Base-by-base conservation (phyloP, 2,113 vertebrate genomes). In the Heteronetta atricapilla region DNA sequence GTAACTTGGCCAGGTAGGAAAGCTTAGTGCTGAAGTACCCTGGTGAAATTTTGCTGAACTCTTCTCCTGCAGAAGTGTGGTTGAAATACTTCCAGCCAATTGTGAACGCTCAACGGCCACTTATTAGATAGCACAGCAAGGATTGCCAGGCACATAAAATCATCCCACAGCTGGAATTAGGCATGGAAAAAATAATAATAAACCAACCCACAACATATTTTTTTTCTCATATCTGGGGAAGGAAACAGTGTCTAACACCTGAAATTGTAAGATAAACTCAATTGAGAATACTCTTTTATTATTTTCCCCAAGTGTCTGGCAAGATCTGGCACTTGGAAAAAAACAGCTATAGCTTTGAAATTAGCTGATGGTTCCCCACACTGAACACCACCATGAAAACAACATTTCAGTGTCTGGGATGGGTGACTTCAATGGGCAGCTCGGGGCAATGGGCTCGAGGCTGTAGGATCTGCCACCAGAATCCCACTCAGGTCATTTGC, bases 61-160 rank as follows among this genome's bases (percentile, higher is more conserved):
- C 25, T 66, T 83, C 75, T 59, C 50, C 58, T 68, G 36, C 6
- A 83, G 50, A n/a, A 82, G 8, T 50, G 10, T 80, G 67, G 72
- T 6, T 42, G 92, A 95, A 97, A 95, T 92, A 44, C 10, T 50
- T 88, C 58, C 88, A 94, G 76, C 86, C 60, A 40, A 44, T 68
- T 74, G 76, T 38, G 63, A 83, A 44, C 20, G 20, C 67, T 80
- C 56, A 34, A 44, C 62, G 69, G 69, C 69, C 83, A 34, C 64
- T 62, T 80, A 48, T 42, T 20, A 82, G 73, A 76, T 83, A 85
- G 42, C 40, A 68, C 82, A 94, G 28, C 60, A 70, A 17, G 2
- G 10, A 40, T 59, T 83, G n/a, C 82, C 88, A 96, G 88, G 84
- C 85, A 89, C 62, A 36, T 21, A n/a, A 60, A 70, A 53, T 13